Percentiles rank a stretch among this genome's conserved stretches.
phyloP scores from a whole-genome alignment of 2,113 vertebrate genomes.

The Daphoenositta chrysoptera region DNA sequence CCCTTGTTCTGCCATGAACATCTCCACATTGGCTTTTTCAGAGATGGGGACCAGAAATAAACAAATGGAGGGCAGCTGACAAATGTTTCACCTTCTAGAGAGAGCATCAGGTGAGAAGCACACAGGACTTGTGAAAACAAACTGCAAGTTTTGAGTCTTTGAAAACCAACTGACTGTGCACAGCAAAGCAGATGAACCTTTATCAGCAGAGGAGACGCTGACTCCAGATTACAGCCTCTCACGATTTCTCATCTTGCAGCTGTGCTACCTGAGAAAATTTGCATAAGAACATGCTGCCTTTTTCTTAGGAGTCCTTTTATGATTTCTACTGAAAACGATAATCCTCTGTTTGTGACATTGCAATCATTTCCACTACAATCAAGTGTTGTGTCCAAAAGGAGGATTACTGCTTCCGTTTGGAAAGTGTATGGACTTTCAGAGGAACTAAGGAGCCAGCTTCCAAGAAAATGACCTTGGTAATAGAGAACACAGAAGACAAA shows the following conservation, averaged over 20 bases:
- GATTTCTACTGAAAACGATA: neutral
- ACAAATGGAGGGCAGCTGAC: neutral
- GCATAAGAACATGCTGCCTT: neutral
- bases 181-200: neutral
- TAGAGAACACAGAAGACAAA: neutral
- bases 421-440: neutral
- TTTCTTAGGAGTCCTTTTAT: conserved; percentile 7
- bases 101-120: neutral
- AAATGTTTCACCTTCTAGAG: neutral
- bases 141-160: neutral
- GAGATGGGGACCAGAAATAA: neutral
- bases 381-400: neutral
- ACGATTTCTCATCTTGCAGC: neutral
- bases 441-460: neutral
- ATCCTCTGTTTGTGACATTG: conserved; percentile 44
- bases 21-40: neutral
- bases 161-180: neutral
- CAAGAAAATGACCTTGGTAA: conserved; percentile 6
- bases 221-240: neutral
- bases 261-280: conserved; percentile 7
- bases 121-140: neutral
- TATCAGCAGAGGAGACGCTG: neutral
- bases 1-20: neutral
- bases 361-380: conserved; percentile 40
- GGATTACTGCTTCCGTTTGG: neutral